phyloP scores from a whole-genome alignment of 1,140 invertebrate species.

The Euura saliciscinereae region DNA sequence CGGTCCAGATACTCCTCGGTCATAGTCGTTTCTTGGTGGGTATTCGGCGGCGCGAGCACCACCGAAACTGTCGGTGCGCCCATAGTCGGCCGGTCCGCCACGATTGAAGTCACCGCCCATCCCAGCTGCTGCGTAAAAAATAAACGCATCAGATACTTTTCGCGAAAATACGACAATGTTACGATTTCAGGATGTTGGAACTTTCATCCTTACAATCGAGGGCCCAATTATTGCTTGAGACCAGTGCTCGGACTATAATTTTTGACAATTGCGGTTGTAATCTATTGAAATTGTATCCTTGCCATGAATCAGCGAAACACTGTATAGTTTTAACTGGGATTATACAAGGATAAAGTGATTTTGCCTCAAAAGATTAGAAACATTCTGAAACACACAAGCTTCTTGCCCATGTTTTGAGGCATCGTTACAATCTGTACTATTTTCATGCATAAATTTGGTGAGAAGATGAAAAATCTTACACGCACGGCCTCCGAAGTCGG shows the following conservation, averaged over 20 bases:
- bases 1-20: slow-evolving; percentile 51
- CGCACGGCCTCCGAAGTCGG: slow-evolving; percentile 48
- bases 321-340: background rate
- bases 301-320: slow-evolving; percentile 12
- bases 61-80: slow-evolving; percentile 54
- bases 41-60: slow-evolving; percentile 53
- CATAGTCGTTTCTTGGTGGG: slow-evolving; percentile 53
- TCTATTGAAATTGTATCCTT: background rate
- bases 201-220: too few relatives aligned
- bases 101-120: slow-evolving; percentile 56
- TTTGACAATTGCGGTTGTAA: too few relatives aligned
- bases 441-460: background rate
- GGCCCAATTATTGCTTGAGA: too few relatives aligned
- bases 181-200: too few relatives aligned
- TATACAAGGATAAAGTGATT: background rate
- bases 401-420: background rate
- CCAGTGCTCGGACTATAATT: background rate
- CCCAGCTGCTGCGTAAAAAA: slow-evolving; percentile 45
- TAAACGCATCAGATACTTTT: slow-evolving; percentile 9
- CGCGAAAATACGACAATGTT: too few relatives aligned
- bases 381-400: background rate
- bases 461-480: background rate
- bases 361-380: slow-evolving; percentile 4
- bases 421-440: slow-evolving; percentile 26
- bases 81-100: slow-evolving; percentile 54